Base-by-base conservation (phyloP, 2,113 vertebrate genomes). In the Ceratotherium simum region DNA sequence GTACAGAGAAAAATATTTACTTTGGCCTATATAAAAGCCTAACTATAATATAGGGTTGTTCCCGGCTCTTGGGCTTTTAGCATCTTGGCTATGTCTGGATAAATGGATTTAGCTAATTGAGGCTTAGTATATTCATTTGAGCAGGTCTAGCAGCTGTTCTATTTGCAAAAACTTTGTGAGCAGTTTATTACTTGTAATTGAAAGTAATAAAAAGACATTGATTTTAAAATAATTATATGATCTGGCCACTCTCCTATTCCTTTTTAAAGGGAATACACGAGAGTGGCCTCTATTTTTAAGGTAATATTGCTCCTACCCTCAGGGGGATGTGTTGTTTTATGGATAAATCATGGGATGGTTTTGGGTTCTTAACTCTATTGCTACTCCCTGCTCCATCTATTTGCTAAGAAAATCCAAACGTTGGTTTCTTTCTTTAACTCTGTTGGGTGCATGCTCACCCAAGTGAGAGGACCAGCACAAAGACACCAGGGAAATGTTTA, bases 41-140 rank as follows among this genome's bases (percentile, higher is more conserved):
- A 78, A 93, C 14, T 56, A 67, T 60, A 33, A 83, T 64, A 69
- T 17, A 89, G 67, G 54, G 58, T 91, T 95, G 21, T 92, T 87
- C 54, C 54, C 5, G 5, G 62, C 42, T 76, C 60, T 76, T 90
- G 58, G 69, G 10, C 27, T 54, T 95, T 82, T 96, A 72, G 81
- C 48, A 60, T 94, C 72, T 96, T 96, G 73, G 42, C 51, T 95
- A 23, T 90, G 54, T 97, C 60, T 96, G 48, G 85, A 91, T 39
- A 96, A 96, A 93, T 70, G 62, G 39, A 36, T 84, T 93, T 93
- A 92, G 67, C 67, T 89, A 67, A 96, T 62, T 78, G 85, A 94
- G 78, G 83, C 79, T 89, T 95, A 88, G 39, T 69, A 54, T 95
- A 86, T 85, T 96, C 67, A 96, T 95, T 81, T 86, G 48, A 95